These are phyloP conservation scores for Parnassius smintheus DNA, from an alignment of 2,888 invertebrate species.

Conservation along the genomic window DNA sequence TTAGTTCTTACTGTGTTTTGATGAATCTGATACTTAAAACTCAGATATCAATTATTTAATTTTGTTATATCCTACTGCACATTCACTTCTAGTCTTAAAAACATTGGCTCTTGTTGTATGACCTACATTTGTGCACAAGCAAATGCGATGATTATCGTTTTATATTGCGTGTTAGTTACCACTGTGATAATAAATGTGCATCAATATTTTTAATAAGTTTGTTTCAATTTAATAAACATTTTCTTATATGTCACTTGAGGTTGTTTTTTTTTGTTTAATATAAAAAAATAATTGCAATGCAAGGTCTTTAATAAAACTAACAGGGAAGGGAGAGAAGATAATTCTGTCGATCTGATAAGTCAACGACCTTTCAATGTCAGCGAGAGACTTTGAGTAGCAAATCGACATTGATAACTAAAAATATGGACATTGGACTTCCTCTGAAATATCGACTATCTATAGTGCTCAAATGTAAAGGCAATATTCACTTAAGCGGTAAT, in stretches of 20 bases:
- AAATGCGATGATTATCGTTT: neutral
- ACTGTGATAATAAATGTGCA: too few species aligned
- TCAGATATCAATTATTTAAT: neutral
- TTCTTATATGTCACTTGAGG: too few species aligned
- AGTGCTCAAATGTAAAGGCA: conserved; percentile 45
- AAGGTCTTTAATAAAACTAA: conserved; percentile 4
- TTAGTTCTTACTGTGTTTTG: neutral
- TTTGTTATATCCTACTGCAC: neutral
- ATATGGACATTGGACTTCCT: conserved; percentile 48
- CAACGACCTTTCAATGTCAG: conserved; percentile 77
- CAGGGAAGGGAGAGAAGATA: conserved; percentile 57
- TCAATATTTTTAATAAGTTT: too few species aligned
- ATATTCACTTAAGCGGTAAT: conserved; percentile 41
- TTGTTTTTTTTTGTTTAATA: too few species aligned
- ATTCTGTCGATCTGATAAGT: conserved; percentile 53
- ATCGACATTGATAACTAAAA: conserved; percentile 57
- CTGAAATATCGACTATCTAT: conserved; percentile 41
- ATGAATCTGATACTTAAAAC: neutral
- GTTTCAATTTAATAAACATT: too few species aligned
- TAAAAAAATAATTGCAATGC: neutral
- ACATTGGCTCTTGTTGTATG: too few species aligned
- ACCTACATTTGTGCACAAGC: too few species aligned
- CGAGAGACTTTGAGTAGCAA: conserved; percentile 52
- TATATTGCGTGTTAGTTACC: neutral
- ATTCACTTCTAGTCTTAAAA: too few species aligned